A percentile compares a stretch with the other conserved stretches of the same genome.
Evolutionary conservation across 2,797 vertebrate species (phyloP).

Genomic region (Kryptolebias ocellatus): DNA sequence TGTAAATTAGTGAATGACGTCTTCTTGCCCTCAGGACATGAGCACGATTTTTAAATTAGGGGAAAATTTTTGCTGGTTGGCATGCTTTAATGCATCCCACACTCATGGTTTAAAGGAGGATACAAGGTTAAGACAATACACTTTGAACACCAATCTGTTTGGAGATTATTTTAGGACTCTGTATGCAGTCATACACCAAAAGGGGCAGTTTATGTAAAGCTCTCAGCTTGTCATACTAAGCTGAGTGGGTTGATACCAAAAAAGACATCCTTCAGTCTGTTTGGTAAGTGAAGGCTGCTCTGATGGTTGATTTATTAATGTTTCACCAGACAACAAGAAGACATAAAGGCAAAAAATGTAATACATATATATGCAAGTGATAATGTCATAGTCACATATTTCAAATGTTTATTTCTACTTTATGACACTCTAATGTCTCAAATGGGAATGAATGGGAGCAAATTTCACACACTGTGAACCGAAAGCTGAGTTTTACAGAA

Average conservation of each 20-base stretch:
- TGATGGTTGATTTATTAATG: neutral
- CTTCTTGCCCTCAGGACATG: slow-evolving; percentile 36
- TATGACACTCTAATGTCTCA: too few species aligned
- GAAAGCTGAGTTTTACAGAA: neutral
- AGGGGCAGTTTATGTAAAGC: neutral
- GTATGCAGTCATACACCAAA: neutral
- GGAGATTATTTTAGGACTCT: slow-evolving; percentile 1
- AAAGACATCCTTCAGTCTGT: neutral
- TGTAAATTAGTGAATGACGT: slow-evolving; percentile 46
- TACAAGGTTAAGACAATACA: slow-evolving; percentile 6
- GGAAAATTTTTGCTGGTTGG: slow-evolving; percentile 27
- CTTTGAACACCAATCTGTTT: slow-evolving; percentile 3
- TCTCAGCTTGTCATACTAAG: slow-evolving; percentile 13
- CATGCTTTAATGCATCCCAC: slow-evolving; percentile 27
- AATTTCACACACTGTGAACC: neutral
- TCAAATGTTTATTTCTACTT: too few species aligned
- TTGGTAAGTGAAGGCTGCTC: neutral
- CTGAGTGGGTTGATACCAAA: neutral
- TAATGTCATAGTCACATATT: too few species aligned
- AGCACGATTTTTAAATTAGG: slow-evolving; percentile 41
- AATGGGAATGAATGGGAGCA: too few species aligned
- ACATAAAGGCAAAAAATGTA: too few species aligned
- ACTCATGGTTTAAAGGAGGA: slow-evolving; percentile 8
- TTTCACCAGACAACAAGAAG: neutral
- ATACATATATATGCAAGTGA: too few species aligned